Evolutionary conservation across 2,113 vertebrate genomes (phyloP).

Genomic region (Myrmecobius fasciatus): DNA sequence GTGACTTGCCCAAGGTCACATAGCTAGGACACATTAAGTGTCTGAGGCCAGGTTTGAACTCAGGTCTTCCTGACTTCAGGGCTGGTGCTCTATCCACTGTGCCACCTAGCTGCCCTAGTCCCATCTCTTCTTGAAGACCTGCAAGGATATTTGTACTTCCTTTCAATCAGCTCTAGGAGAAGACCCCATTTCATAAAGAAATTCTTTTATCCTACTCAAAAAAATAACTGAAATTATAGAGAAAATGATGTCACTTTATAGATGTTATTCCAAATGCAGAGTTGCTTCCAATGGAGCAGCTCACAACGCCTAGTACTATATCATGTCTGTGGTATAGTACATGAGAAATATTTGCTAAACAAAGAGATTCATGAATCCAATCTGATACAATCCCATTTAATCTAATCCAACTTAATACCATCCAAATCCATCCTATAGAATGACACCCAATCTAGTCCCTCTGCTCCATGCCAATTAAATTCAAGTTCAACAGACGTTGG

Average conservation of each 20-base stretch:
- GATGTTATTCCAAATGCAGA: neutral
- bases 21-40: no score
- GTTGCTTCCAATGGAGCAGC: fast-evolving
- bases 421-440: neutral
- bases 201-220: neutral
- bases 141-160: neutral
- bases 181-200: neutral
- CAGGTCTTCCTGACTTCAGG: no score
- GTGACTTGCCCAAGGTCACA: no score
- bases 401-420: neutral
- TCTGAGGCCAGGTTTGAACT: no score
- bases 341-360: neutral
- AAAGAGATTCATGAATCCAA: neutral
- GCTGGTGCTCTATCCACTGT: no score
- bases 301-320: neutral
- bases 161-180: neutral
- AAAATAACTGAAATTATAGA: conserved; percentile 9
- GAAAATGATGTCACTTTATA: neutral
- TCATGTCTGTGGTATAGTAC: neutral
- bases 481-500: neutral
- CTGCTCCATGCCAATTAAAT: neutral
- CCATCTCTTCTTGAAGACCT: neutral
- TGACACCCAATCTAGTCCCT: neutral
- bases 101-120: no score
- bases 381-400: neutral